A percentile compares a stretch with the other conserved stretches of the same genome.
Evolutionary conservation across 2,797 vertebrate species (phyloP).

Genomic region (Mionectes olivaceus): DNA sequence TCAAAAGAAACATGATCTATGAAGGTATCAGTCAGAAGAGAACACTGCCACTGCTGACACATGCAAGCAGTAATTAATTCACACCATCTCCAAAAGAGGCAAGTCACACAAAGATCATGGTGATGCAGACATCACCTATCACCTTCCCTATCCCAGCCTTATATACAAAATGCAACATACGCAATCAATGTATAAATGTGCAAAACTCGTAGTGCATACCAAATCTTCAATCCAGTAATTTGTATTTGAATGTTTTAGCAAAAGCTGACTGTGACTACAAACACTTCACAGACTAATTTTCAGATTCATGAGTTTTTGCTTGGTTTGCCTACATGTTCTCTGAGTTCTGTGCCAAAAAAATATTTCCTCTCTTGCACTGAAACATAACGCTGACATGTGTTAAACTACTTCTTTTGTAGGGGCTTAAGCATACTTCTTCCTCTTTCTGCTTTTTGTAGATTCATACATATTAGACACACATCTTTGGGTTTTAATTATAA

Average conservation of each 20-base stretch:
- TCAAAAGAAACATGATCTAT: fast-evolving
- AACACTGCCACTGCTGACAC: neutral
- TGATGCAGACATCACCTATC: neutral
- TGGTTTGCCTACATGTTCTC: conserved; percentile 7
- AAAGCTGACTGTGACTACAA: conserved; percentile 8
- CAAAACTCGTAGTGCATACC: neutral
- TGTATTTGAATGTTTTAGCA: conserved; percentile 30
- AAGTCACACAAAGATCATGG: neutral
- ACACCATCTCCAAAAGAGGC: neutral
- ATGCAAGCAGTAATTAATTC: neutral
- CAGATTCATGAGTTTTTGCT: conserved; percentile 29
- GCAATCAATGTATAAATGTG: neutral
- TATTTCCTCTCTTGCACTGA: conserved; percentile 15
- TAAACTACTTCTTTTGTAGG: neutral
- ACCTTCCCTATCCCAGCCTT: neutral
- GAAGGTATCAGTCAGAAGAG: neutral
- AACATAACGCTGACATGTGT: neutral
- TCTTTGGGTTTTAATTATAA: conserved; percentile 68
- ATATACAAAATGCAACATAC: neutral
- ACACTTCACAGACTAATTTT: conserved; percentile 41
- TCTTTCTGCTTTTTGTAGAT: conserved; percentile 29
- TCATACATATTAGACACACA: conserved; percentile 65
- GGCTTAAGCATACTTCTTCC: neutral
- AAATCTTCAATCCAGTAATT: neutral
- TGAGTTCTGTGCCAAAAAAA: conserved; percentile 14